phyloP scores from a whole-genome alignment of 2,113 vertebrate species.

The Rhinolophus sinicus region DNA sequence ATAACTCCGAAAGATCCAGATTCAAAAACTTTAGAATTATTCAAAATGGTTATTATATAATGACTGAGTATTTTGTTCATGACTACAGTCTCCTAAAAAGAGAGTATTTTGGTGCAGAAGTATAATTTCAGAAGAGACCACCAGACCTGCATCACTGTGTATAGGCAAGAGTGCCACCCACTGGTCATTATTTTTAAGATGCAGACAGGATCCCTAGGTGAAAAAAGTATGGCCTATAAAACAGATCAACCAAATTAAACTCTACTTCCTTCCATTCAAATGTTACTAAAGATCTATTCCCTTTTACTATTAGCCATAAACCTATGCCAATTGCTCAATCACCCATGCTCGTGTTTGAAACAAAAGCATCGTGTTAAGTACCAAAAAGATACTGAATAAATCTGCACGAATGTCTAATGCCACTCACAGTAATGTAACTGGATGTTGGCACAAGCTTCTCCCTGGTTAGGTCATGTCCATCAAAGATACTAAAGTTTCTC shows the following conservation, averaged over 20 bases:
- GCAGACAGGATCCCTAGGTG: neutral
- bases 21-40: neutral
- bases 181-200: slow-evolving; percentile 38
- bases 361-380: neutral
- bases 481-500: neutral
- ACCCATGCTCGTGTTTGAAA: neutral
- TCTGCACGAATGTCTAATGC: neutral
- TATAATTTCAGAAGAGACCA: neutral
- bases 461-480: neutral
- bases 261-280: slow-evolving; percentile 5
- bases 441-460: neutral
- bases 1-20: neutral
- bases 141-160: neutral
- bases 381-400: neutral
- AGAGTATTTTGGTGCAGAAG: neutral
- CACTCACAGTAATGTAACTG: neutral
- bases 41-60: neutral
- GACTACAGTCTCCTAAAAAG: neutral
- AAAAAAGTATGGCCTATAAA: neutral
- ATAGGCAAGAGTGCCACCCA: slow-evolving; percentile 46
- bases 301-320: neutral
- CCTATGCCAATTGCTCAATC: neutral
- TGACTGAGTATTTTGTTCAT: neutral
- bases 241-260: neutral
- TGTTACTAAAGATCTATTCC: neutral